Evolutionary conservation across 2,888 invertebrate species (phyloP), one percentile per base, ranked within the genome.

Genomic region (Cactoblastis cactorum): DNA sequence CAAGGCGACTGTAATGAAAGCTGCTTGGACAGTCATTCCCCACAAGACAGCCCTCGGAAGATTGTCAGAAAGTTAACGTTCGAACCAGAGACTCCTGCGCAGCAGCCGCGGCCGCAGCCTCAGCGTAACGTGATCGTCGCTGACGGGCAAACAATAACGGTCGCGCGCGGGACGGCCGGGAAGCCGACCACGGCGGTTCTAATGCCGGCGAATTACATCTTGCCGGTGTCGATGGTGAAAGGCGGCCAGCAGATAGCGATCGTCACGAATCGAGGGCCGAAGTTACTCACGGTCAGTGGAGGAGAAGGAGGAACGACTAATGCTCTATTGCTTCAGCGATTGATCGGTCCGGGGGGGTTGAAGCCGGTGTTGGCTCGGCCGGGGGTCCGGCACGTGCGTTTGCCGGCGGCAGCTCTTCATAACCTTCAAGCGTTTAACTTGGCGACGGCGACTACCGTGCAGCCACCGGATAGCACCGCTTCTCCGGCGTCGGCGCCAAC

Each of bases 201-300:
- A 37, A 93, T 94, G 75, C 93, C 93, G n/a, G 93, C 93, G 0
- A 94, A 94, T 73, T 94, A 94, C 62, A 91, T 94, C 53, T 76
- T 94, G 60, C 94, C 94, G 0, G 93, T 94, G 61, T 93, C 93
- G 2, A 91, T 94, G 86, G 91, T 94, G 53, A 94, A 94, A 77
- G 92, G 93, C 6, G 92, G 93, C 0, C 93, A 94, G 67, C 94
- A 94, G 65, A 93, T 94, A 53, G 93, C 94, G 1, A 93, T 94
- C 54, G 93, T 94, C 3, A 94, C 94, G 3, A 93, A 94, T 57
- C 92, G 93, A 5, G 93, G 93, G 53, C 92, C 78, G 62, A 92
- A 77, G 75, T 81, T 83, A 67, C 78, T 80, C 69, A 91, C 73
- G 54, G 92, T 83, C 54, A 80, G 80, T 0, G 80, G 79, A 2